Percentiles rank a stretch among this genome's conserved stretches.
Evolutionary conservation across 2,797 vertebrate species (phyloP).

Genomic region (Chaunax sp.): DNA sequence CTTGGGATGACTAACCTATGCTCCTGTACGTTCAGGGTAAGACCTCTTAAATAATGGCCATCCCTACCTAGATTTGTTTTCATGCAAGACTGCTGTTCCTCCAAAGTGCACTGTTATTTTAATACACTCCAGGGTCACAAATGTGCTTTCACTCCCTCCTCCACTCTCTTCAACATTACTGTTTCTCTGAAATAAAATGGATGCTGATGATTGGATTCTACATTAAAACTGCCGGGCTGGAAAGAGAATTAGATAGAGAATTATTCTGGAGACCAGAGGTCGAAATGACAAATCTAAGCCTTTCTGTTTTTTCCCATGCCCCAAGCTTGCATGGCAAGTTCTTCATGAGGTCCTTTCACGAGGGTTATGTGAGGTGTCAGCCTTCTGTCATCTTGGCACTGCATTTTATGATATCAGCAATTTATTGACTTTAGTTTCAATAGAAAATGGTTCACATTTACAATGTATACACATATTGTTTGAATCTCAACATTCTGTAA

Average conservation of each 20-base stretch:
- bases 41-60: slow-evolving; percentile 49
- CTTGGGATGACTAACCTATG: slow-evolving; percentile 47
- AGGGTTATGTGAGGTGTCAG: slow-evolving; percentile 46
- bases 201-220: slow-evolving; percentile 63
- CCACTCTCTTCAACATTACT: slow-evolving; percentile 12
- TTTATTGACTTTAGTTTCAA: slow-evolving; percentile 13
- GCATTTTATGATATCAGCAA: slow-evolving; percentile 20
- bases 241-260: slow-evolving; percentile 63
- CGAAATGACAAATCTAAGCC: slow-evolving; percentile 62
- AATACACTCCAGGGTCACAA: slow-evolving; percentile 34
- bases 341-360: slow-evolving; percentile 37
- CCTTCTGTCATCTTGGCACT: not conserved
- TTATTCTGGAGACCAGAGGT: slow-evolving; percentile 53
- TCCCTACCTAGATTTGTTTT: slow-evolving; percentile 46
- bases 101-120: slow-evolving; percentile 30
- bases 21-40: slow-evolving; percentile 35
- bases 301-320: slow-evolving; percentile 19
- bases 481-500: too few species aligned
- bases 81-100: slow-evolving; percentile 41
- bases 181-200: slow-evolving; percentile 56
- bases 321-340: slow-evolving; percentile 18
- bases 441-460: not conserved
- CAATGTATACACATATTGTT: too few species aligned
- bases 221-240: slow-evolving; percentile 62
- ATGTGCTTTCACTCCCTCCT: slow-evolving; percentile 12